Evolutionary conservation across 2,797 vertebrate species (phyloP), one percentile per base, ranked within the genome.

Genomic region (Gymnodraco acuticeps): DNA sequence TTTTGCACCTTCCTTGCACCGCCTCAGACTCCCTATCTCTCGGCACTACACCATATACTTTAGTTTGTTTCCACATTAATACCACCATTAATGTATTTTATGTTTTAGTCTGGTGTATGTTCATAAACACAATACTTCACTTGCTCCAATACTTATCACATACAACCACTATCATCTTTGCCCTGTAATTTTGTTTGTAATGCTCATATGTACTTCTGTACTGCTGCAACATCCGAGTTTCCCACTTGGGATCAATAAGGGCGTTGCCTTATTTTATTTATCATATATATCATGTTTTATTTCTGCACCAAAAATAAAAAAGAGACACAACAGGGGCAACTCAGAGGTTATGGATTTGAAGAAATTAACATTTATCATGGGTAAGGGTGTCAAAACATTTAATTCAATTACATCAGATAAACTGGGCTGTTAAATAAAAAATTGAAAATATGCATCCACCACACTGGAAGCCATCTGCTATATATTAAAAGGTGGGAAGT

Each of bases 391-490:
- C 47, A 47, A 43, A 59, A 42, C 9, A 54, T 15, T 58, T 63
- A 41, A 64, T 64, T 80, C n/a, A 31, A 13, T 47, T 48, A 71
- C 33, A 47, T 62, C 3, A 50, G 9, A 56, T 9, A 72, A 68
- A 68, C 7, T 8, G 2, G 1, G 15, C 14, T 33, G 10, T 66
- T 55, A 59, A 77, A 74, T 48, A 53, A 13, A 50, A 63, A 71
- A 31, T 33, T 27, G 1, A 19, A 11, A 38, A 46, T 4, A 64
- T 23, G 14, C 0, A 64, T 27, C 6, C 16, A 55, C 10, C 69
- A 17, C 0, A 3, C 27, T 43, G 0, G 2, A 52, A 3, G 9
- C 5, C 11, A 50, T 23, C 13, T 53, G 41, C 16, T 19, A 27
- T 68, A 64, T 43, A 31, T 45, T 41, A 11, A 2, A 16, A 20